A percentile compares a stretch with the other conserved stretches of the same genome.
phyloP scores from a whole-genome alignment of 2,797 vertebrate genomes.

The Gymnoscopelus microlampas region DNA sequence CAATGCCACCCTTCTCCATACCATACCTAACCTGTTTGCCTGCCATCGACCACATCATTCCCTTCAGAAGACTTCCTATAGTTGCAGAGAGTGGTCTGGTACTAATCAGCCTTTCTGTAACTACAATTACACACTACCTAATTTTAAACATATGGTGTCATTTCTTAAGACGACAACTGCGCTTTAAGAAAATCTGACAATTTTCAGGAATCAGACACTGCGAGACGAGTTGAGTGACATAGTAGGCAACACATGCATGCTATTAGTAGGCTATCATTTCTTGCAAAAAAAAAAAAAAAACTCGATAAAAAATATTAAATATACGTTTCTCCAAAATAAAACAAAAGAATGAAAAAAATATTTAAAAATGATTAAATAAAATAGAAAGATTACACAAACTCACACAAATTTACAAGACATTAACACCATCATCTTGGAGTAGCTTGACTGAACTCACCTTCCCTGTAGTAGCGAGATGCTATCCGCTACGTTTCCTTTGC shows the following conservation, averaged over 20 bases:
- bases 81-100: not conserved
- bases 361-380: no score
- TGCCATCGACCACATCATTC: slow-evolving; percentile 69
- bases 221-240: no score
- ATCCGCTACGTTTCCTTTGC: slow-evolving; percentile 25
- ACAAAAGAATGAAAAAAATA: no score
- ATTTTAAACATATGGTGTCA: not conserved
- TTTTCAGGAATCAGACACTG: not conserved
- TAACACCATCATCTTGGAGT: not conserved
- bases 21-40: slow-evolving; percentile 28
- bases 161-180: not conserved
- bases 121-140: not conserved
- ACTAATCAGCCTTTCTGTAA: slow-evolving; percentile 26
- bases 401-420: no score
- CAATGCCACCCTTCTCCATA: slow-evolving; percentile 36
- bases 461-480: slow-evolving; percentile 18
- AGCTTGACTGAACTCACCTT: slow-evolving; percentile 57
- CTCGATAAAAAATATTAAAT: no score
- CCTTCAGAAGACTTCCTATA: slow-evolving; percentile 18
- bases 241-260: no score
- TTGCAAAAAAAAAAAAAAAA: no score
- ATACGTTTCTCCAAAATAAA: no score
- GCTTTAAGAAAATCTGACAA: not conserved
- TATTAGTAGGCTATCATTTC: no score
- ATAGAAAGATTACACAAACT: no score